Conservation (phyloP, 2,113 vertebrate species). For the Tetraodon nigroviridis region DNA sequence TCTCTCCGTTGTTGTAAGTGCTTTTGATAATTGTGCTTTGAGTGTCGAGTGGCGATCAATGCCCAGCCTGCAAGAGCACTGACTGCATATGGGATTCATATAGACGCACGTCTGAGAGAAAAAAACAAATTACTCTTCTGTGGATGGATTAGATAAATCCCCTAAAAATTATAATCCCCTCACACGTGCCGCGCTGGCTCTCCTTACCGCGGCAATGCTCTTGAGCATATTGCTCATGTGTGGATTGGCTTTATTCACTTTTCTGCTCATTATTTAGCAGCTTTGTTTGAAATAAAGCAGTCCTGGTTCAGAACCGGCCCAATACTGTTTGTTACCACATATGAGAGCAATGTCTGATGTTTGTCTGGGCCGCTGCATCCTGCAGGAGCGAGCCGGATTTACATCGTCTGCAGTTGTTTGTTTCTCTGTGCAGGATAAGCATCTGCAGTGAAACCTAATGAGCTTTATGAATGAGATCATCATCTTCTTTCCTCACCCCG, state of each 20-base stretch:
- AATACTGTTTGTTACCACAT: neutral
- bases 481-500: conserved; percentile 27
- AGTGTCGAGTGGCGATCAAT: conserved; percentile 66
- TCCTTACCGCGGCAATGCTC: conserved; percentile 17
- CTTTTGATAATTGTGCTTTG: conserved; percentile 40
- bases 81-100: conserved; percentile 24
- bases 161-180: conserved; percentile 43
- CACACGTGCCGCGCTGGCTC: conserved; percentile 9
- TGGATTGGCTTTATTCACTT: conserved; percentile 19
- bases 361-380: neutral
- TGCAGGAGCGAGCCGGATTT: conserved; percentile 27
- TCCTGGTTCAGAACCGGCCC: neutral
- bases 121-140: conserved; percentile 28
- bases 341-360: neutral
- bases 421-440: conserved; percentile 34
- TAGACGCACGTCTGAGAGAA: conserved; percentile 10
- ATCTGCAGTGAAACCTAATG: conserved; percentile 47
- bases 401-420: conserved; percentile 27
- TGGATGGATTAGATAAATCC: conserved; percentile 53
- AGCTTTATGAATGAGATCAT: conserved; percentile 63
- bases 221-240: conserved; percentile 5
- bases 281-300: conserved; percentile 5
- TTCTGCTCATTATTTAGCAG: conserved; percentile 15
- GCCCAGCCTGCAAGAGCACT: conserved; percentile 28
- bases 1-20: conserved; percentile 54